phyloP scores from a whole-genome alignment of 2,113 vertebrate genomes.

The Tautogolabrus adspersus region DNA sequence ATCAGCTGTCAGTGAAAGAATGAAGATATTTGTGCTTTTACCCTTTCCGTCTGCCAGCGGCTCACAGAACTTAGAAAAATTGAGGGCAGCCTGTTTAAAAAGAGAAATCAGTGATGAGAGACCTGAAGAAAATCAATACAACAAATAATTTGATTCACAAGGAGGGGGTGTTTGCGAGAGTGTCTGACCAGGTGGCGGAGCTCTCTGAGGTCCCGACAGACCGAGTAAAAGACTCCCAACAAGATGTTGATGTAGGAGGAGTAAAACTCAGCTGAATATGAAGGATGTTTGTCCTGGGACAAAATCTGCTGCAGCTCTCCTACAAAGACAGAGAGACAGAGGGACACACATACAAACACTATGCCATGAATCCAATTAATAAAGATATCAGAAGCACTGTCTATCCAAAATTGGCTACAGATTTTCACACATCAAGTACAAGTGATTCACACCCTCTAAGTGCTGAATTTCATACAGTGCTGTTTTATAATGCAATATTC shows the following conservation, averaged over 20 bases:
- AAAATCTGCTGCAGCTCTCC: constrained; percentile 94
- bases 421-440: constrained; percentile 16
- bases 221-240: constrained; percentile 95
- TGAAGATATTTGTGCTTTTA: constrained; percentile 66
- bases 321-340: constrained; percentile 54
- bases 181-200: constrained; percentile 92
- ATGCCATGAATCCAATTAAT: too few species aligned
- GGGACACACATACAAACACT: not conserved
- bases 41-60: constrained; percentile 93
- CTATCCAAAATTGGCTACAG: not conserved
- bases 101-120: not conserved
- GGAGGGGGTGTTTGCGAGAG: not conserved
- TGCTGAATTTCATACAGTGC: constrained; percentile 37
- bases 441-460: not conserved
- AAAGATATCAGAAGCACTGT: not conserved
- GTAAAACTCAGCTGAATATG: constrained; percentile 93
- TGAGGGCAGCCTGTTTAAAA: constrained; percentile 89
- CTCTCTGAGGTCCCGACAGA: constrained; percentile 95
- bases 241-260: constrained; percentile 95
- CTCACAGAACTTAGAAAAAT: constrained; percentile 97
- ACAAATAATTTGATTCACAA: not conserved
- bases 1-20: constrained; percentile 33
- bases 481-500: constrained; percentile 19
- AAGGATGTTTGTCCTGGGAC: constrained; percentile 87
- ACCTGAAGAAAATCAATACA: constrained; percentile 6